Percentiles rank a stretch among this genome's conserved stretches.
Evolutionary conservation across 2,113 vertebrate species (phyloP).

Genomic region (Pseudonaja textilis): DNA sequence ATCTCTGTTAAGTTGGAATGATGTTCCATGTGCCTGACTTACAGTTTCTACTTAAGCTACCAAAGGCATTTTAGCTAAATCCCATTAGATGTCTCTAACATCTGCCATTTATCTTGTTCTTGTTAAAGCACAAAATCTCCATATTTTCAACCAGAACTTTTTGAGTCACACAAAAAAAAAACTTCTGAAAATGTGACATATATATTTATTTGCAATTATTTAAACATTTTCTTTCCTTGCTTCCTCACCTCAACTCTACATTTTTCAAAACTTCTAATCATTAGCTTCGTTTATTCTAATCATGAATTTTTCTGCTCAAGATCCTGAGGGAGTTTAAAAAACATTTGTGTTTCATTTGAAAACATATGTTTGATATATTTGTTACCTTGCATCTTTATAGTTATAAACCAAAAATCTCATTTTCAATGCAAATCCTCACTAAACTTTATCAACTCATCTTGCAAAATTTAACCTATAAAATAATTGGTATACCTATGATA

Average conservation of each 20-base stretch:
- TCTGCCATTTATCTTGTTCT: background rate
- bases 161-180: background rate
- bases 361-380: background rate
- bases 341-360: conserved; percentile 10
- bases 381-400: conserved; percentile 1
- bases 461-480: background rate
- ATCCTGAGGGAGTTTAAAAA: background rate
- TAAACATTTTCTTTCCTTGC: background rate
- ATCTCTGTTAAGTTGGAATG: background rate
- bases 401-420: background rate
- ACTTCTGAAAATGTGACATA: background rate
- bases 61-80: background rate
- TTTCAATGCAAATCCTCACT: background rate
- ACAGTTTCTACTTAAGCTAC: background rate
- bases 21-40: background rate
- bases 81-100: background rate
- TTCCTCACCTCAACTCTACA: background rate
- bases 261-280: background rate
- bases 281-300: background rate
- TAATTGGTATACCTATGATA: background rate
- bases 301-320: background rate
- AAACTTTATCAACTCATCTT: background rate
- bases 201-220: conserved; percentile 4
- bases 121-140: background rate
- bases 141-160: background rate